Conservation (phyloP, 2,797 vertebrate genomes). For the Cossypha dichroa region DNA sequence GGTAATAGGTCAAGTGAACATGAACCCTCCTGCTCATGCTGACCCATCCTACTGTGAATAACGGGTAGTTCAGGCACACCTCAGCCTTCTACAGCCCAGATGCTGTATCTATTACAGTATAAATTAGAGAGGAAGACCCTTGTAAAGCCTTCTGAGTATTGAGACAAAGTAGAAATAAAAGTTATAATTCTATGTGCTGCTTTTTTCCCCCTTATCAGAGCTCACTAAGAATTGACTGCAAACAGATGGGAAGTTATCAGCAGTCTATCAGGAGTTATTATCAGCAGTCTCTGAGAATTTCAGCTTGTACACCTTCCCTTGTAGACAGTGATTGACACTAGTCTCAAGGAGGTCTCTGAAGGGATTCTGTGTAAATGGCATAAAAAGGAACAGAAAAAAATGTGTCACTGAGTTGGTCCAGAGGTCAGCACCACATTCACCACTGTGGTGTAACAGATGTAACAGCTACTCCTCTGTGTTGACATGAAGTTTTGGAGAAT, state of each 20-base stretch:
- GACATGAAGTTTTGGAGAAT: background rate
- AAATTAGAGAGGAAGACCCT: background rate
- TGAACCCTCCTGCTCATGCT: background rate
- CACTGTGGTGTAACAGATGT: background rate
- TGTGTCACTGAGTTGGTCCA: background rate
- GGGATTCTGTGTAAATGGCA: background rate
- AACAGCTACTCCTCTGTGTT: background rate
- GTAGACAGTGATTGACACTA: background rate
- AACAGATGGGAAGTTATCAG: background rate
- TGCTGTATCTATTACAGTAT: background rate
- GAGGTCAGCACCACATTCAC: background rate
- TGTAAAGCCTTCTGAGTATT: background rate
- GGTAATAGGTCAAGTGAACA: background rate
- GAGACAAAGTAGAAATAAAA: background rate
- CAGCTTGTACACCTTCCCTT: background rate
- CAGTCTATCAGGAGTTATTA: background rate
- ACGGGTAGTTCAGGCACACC: background rate
- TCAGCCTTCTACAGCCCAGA: background rate
- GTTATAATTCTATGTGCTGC: background rate
- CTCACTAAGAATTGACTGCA: background rate
- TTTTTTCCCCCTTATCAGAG: background rate
- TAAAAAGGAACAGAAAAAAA: background rate
- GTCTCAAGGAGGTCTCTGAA: background rate
- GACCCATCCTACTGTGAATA: background rate
- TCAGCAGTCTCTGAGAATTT: background rate